phyloP scores from a whole-genome alignment of 1,140 invertebrate genomes.

The Leptinotarsa lineolata region DNA sequence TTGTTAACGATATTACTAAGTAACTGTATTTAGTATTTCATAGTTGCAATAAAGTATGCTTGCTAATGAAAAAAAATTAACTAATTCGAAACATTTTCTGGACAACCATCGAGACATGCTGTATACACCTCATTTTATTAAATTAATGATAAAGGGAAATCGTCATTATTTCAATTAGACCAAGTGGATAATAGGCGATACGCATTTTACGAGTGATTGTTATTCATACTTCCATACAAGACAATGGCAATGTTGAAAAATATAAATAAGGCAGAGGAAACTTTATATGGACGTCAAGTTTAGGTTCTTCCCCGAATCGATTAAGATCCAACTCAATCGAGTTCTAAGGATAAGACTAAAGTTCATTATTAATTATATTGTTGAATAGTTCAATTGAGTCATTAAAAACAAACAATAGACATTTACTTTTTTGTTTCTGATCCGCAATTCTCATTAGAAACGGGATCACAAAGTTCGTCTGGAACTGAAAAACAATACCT shows the following conservation, averaged over 20 bases:
- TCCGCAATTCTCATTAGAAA: too few species aligned
- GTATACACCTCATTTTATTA: conserved; percentile 7
- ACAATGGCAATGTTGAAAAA: conserved; percentile 21
- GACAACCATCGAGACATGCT: too few species aligned
- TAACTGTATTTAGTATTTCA: too few species aligned
- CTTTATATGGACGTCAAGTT: conserved; percentile 1
- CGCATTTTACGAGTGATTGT: conserved; percentile 24
- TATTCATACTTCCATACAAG: conserved; percentile 14
- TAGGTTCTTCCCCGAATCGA: not conserved
- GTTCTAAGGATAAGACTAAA: not conserved
- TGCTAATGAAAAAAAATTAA: too few species aligned
- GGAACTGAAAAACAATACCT: too few species aligned
- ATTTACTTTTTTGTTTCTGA: too few species aligned
- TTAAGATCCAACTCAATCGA: not conserved
- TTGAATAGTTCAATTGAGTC: too few species aligned
- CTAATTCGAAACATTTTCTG: too few species aligned
- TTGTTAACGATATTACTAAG: too few species aligned
- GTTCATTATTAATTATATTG: not conserved
- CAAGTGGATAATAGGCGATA: conserved; percentile 41
- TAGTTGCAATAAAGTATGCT: too few species aligned
- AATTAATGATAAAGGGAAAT: conserved; percentile 39
- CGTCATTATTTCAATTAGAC: conserved; percentile 41
- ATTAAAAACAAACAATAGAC: too few species aligned
- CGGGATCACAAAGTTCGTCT: too few species aligned
- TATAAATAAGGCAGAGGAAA: conserved; percentile 9